Percentiles rank a stretch among this genome's conserved stretches.
phyloP scores from a whole-genome alignment of 2,888 invertebrate genomes.

The Willowsia nigromaculata region DNA sequence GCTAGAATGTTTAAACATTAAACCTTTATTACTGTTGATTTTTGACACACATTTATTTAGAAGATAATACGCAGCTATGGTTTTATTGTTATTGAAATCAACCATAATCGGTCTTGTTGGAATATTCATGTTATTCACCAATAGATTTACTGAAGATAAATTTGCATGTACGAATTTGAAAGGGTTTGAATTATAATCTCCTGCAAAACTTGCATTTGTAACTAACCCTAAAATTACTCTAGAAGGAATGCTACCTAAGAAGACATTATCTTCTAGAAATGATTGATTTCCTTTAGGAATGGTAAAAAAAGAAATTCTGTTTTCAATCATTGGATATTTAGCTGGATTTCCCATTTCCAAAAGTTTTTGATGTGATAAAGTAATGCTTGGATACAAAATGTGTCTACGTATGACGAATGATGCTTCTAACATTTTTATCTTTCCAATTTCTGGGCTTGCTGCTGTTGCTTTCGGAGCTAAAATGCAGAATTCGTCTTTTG shows the following conservation, averaged over 20 bases:
- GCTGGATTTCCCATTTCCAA: constrained; percentile 69
- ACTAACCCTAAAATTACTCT: constrained; percentile 79
- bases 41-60: constrained; percentile 39
- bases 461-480: background rate
- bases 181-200: constrained; percentile 74
- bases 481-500: constrained; percentile 63
- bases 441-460: constrained; percentile 1
- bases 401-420: constrained; percentile 74
- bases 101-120: constrained; percentile 61
- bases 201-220: constrained; percentile 74
- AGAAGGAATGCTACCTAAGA: constrained; percentile 79
- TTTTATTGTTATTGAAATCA: background rate
- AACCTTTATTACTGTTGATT: constrained; percentile 31
- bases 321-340: constrained; percentile 74
- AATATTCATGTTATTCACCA: constrained; percentile 75
- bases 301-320: constrained; percentile 74
- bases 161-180: constrained; percentile 77
- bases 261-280: constrained; percentile 79
- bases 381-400: constrained; percentile 70
- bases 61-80: constrained; percentile 50
- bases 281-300: constrained; percentile 75
- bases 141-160: constrained; percentile 68
- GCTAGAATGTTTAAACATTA: background rate
- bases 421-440: constrained; percentile 73
- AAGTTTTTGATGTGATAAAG: constrained; percentile 74